A percentile compares a stretch with the other conserved stretches of the same genome.
These are phyloP conservation scores for Acropternis orthonyx DNA, from an alignment of 2,797 vertebrate species.

Conservation along the genomic window DNA sequence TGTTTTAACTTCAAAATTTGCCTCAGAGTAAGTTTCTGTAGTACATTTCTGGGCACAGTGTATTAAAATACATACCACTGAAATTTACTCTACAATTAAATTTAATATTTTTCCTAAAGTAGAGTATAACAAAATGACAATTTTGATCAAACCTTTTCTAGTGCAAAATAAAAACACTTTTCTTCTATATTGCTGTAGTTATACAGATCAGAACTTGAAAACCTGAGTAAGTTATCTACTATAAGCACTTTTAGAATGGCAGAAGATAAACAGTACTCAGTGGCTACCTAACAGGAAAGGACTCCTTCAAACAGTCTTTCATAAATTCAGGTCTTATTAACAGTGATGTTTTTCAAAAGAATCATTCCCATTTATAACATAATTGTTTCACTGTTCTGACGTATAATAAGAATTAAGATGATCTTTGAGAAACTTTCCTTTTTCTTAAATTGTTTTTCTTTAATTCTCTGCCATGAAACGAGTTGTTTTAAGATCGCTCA, in stretches of 20 bases:
- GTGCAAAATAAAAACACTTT: background rate
- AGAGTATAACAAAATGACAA: background rate
- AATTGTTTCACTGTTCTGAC: background rate
- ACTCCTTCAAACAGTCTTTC: background rate
- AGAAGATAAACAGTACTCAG: background rate
- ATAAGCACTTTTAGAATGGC: background rate
- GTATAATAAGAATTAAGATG: background rate
- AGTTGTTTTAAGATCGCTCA: background rate
- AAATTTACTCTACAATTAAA: background rate
- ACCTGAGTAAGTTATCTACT: background rate
- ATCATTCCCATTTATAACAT: background rate
- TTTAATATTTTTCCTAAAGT: background rate
- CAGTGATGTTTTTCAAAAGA: background rate
- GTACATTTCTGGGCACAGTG: background rate
- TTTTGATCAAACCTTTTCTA: background rate
- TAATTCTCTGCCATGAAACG: background rate
- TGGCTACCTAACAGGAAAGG: background rate
- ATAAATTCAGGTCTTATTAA: background rate
- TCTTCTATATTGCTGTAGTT: background rate
- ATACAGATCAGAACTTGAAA: background rate
- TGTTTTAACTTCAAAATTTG: background rate
- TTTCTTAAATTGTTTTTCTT: background rate
- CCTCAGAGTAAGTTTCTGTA: background rate
- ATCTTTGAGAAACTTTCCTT: background rate
- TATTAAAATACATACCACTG: background rate